These are phyloP conservation scores for Oryzias dopingdopingensis DNA, from an alignment of 2,797 vertebrate genomes.

Conservation along the genomic window DNA sequence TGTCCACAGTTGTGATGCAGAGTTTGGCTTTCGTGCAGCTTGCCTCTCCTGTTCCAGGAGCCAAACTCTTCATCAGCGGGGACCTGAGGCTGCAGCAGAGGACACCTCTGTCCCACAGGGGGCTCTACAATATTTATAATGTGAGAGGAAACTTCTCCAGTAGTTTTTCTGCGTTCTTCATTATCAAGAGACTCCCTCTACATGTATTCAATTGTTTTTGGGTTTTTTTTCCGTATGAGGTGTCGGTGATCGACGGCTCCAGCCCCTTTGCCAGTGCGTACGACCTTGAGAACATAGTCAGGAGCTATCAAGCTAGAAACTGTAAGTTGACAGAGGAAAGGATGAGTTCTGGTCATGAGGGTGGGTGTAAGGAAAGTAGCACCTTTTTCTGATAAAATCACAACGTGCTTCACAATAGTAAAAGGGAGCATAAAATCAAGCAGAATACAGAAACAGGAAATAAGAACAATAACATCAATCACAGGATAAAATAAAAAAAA, in stretches of 20 bases:
- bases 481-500: too few species aligned
- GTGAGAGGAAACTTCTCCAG: constrained; percentile 68
- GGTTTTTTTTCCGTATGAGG: constrained; percentile 55
- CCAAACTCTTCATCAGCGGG: constrained; percentile 84
- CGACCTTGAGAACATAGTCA: constrained; percentile 83
- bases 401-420: too few species aligned
- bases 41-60: constrained; percentile 84
- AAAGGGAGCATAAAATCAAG: too few species aligned
- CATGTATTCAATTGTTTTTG: background rate
- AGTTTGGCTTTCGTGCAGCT: constrained; percentile 87
- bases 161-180: too few species aligned
- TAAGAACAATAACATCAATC: too few species aligned
- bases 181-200: too few species aligned
- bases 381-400: too few species aligned
- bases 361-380: too few species aligned
- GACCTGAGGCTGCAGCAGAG: constrained; percentile 89
- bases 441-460: too few species aligned
- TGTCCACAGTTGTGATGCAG: constrained; percentile 94
- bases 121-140: constrained; percentile 86
- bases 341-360: too few species aligned
- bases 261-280: constrained; percentile 90
- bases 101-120: constrained; percentile 81
- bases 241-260: constrained; percentile 85
- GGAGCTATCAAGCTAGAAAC: constrained; percentile 87
- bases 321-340: constrained; percentile 72